Evolutionary conservation across 2,888 invertebrate genomes (phyloP), one percentile per base, ranked within the genome.

Genomic region (Lacanobia wlatinum): DNA sequence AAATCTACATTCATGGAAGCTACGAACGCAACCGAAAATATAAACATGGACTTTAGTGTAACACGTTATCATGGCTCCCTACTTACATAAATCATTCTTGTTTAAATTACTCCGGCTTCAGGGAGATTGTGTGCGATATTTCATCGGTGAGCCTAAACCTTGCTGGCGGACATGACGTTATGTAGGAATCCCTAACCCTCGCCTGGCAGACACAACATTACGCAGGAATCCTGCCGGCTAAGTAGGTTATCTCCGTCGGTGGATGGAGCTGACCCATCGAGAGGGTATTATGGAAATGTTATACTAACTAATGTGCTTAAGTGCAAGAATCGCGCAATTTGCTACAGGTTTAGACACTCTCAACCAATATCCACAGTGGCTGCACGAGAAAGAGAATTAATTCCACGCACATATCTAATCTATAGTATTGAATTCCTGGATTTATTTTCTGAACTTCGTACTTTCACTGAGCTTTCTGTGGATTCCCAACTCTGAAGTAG

Each of bases 21-120:
- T 72, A 50, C 63, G 21, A 77, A 48, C 65, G n/a, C 21, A 50
- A 48, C 53, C 58, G 58, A 46, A 77, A 78, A 78, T 66, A 78
- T 70, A 82, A 79, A 82, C 77, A 82, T 62, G 60, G 76, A 72
- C 55, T 72, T 78, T 66, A 80, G 77, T 80, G 77, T 62, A 84
- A 76, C 73, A 76, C 77, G 72, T 76, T 84, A 81, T 81, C 78
- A 73, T 69, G 23, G 8, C 76, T 70, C 74, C 82, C 78, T 80
- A 71, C 81, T 83, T 84, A 81, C 81, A 84, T 84, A 84, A 84
- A 84, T 84, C 84, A 84, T 83, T 76, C 56, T 66, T 75, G 83
- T 83, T 79, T 84, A 83, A 83, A 83, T 83, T 78, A 83, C 78
- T 81, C 70, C 58, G 75, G 78, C 63, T 77, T 66, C 67, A 67